phyloP scores from a whole-genome alignment of 1,140 invertebrate genomes.

The Ylistrum balloti region DNA sequence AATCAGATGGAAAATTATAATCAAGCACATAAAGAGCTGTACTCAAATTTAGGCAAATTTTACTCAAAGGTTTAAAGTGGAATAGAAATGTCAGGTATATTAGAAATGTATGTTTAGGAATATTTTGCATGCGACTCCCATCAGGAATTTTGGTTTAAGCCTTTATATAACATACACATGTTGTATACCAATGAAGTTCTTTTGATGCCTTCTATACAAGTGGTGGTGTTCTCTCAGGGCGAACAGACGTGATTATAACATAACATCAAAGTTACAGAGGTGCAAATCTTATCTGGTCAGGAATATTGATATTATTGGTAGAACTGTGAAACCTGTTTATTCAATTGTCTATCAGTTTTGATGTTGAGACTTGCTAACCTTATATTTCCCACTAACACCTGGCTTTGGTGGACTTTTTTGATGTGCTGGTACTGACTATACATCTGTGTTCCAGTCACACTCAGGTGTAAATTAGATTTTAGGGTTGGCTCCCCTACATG shows the following conservation, averaged over 20 bases:
- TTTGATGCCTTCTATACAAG: neutral
- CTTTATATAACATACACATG: neutral
- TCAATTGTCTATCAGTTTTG: constrained; percentile 11
- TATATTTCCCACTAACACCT: neutral
- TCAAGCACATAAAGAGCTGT: neutral
- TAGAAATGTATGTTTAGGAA: neutral
- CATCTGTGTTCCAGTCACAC: neutral
- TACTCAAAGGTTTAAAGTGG: constrained; percentile 33
- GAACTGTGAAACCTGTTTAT: neutral
- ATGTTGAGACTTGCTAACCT: neutral
- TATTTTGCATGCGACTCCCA: neutral
- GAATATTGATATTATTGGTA: neutral
- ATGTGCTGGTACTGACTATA: neutral
- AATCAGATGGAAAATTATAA: neutral
- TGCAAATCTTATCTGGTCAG: neutral
- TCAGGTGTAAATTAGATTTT: constrained; percentile 29
- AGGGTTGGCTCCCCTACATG: neutral
- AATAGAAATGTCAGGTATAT: constrained; percentile 19
- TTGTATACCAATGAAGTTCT: neutral
- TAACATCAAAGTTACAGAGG: neutral
- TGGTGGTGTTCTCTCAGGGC: neutral
- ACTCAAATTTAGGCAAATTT: neutral
- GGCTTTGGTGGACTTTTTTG: neutral
- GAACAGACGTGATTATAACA: neutral
- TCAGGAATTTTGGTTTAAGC: neutral